Evolutionary conservation across 2,888 invertebrate genomes (phyloP), one percentile per base, ranked within the genome.

Genomic region (Coenonympha arcania): DNA sequence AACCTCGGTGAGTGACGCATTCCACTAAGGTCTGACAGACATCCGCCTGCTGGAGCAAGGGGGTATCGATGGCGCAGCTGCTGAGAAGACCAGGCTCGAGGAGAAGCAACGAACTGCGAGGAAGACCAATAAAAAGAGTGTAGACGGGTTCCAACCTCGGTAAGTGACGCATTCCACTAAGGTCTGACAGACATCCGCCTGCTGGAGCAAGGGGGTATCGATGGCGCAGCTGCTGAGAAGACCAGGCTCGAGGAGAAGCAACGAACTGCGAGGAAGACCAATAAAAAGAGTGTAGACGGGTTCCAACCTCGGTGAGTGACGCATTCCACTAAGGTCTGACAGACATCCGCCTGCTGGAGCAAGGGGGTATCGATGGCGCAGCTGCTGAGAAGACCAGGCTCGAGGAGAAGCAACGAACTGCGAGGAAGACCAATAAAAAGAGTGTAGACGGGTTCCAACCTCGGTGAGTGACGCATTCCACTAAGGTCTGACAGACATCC

Each of bases 191-290:
- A 98, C 77, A 93, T 98, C 45, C 87, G 95, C 54, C 90, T 93
- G 72, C 76, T 98, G 64, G 98, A 98, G 79, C 91, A 92, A 60
- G 97, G 97, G 0, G 94, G 96, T 75, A 91, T 96, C 63, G 96
- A 97, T 66, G 93, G 90, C 0, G 96, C 97, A 0, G 95, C 95
- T 1, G 84, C 89, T 2, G 96, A 96, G 79, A 98, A 98, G 83
- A 91, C 92, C 24, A 87, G 96, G 51, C 85, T 98, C 11, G 97
- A 98, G 71, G 96, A 97, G 69, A 96, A 97, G 75, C 98, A 98
- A 78, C 82, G 98, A 50, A 90, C 92, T 24, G 89, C 92, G 0
- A 89, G 93, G 61, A 92, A 92, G 71, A 88, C 89, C 66, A 76
- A 87, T 4, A 87, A 87, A 69, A 88, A 88, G 65, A 77, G 67